Evolutionary conservation across 2,113 vertebrate genomes (phyloP), one percentile per base, ranked within the genome.

Genomic region (Mixornis gularis): DNA sequence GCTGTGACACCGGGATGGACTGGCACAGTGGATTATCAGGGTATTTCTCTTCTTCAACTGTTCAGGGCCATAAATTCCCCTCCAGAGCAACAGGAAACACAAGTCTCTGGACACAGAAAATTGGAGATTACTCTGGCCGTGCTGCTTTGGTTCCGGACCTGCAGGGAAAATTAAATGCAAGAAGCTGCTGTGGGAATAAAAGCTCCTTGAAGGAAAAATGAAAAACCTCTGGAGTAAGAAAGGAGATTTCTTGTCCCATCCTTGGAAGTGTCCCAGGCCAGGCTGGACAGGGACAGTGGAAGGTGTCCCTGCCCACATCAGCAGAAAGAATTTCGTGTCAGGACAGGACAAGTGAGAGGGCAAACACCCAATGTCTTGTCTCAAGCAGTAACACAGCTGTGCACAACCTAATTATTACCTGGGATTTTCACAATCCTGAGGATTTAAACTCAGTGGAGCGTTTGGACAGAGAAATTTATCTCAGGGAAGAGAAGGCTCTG

Each of bases 301-400:
- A 64, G 8, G 14, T 79, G 74, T 32, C 26, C n/a, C 46, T 52
- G 53, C 15, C 12, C 13, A 8, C 2, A 29, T 29, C 38, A 51
- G 18, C 30, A 48, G 30, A 17, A 34, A 30, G 36, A 43, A n/a
- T 22, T 13, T 0, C 7, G 24, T 17, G 48, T 18, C 48, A 21
- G 36, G 27, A 44, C 3, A 9, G 36, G 36, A 34, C 4, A 46
- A 27, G 13, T 0, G 25, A 43, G 36, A 38, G 32, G 17, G 2
- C 5, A 18, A 46, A 52, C 2, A 32, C 5, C 32, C 30, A 3
- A 0, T 0, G 3, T 19, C 17, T 29, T 3, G 8, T 70, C 40
- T 52, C 17, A 17, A 38, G 32, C n/a, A 56, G 9, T 5, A 3
- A 26, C 12, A 5, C 11, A 21, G 25, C 26, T 7, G 22, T 10